Conservation (phyloP, 2,797 vertebrate species). For the Phyllotis vaccarum region DNA sequence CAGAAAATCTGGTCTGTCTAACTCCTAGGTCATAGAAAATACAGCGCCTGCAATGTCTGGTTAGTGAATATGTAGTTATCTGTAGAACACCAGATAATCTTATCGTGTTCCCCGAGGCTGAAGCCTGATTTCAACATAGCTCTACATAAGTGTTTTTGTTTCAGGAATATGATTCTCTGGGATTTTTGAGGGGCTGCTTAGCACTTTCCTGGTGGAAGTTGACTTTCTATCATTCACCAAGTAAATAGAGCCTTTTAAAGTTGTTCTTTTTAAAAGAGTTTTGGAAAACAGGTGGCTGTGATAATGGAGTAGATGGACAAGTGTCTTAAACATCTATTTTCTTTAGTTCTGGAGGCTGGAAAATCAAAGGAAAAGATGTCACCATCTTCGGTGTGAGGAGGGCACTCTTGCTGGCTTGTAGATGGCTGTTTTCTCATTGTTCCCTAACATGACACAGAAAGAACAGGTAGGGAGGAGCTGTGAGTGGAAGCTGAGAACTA, state of each 20-base stretch:
- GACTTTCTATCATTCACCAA: neutral
- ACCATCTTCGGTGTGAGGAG: neutral
- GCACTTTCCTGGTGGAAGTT: neutral
- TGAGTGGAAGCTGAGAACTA: fast-evolving
- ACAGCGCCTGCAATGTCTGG: neutral
- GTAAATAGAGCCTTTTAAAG: neutral
- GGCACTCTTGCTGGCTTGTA: neutral
- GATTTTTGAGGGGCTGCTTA: neutral
- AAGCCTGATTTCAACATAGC: neutral
- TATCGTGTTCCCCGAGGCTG: neutral
- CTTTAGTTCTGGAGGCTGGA: neutral
- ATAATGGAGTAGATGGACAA: neutral
- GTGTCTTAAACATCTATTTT: neutral
- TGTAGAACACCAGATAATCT: too few relatives aligned
- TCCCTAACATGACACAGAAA: neutral
- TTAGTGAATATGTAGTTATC: neutral
- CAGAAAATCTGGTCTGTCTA: neutral
- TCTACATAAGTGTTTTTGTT: neutral
- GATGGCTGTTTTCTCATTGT: neutral
- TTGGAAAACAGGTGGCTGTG: neutral
- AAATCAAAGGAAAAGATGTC: neutral
- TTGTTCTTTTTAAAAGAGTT: constrained; percentile 30
- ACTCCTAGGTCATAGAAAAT: neutral
- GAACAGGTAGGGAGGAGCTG: fast-evolving
- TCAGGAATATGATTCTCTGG: neutral